Evolutionary conservation across 2,888 invertebrate genomes (phyloP).

Genomic region (Zygogramma bicolorata): DNA sequence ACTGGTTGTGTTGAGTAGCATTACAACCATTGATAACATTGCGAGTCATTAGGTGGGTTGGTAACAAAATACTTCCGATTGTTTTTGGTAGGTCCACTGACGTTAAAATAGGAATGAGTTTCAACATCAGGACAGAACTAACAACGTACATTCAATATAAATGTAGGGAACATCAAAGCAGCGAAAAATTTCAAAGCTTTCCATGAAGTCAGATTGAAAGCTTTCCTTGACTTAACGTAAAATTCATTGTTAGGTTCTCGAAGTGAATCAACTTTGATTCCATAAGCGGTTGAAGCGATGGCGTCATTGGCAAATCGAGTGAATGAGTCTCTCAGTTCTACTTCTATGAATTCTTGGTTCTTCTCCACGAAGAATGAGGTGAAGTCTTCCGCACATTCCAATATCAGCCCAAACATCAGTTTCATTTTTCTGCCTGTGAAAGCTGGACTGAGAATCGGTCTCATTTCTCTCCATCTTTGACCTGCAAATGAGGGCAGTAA

Average conservation of each 20-base stretch:
- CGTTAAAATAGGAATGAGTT: no score
- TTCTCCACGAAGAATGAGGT: background rate
- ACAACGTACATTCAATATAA: background rate
- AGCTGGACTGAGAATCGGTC: slow-evolving; percentile 63
- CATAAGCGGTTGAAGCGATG: slow-evolving; percentile 71
- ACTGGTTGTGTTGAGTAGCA: no score
- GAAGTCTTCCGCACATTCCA: slow-evolving; percentile 22
- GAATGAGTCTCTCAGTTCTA: slow-evolving; percentile 68
- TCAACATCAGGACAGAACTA: no score
- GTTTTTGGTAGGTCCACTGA: no score
- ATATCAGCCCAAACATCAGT: slow-evolving; percentile 47
- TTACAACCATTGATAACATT: no score
- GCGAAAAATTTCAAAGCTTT: background rate
- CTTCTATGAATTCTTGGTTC: slow-evolving; percentile 47
- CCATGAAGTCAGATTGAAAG: background rate
- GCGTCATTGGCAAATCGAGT: slow-evolving; percentile 72
- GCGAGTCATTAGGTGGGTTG: no score
- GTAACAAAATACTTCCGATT: background rate
- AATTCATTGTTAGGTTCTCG: slow-evolving; percentile 69
- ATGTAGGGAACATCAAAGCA: background rate
- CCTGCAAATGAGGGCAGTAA: background rate
- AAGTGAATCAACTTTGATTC: slow-evolving; percentile 69
- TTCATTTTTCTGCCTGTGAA: slow-evolving; percentile 61
- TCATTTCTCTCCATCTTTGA: slow-evolving; percentile 55
- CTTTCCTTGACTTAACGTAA: slow-evolving; percentile 59